Evolutionary conservation across 2,888 invertebrate species (phyloP).

Genomic region (Chironomus riparius): DNA sequence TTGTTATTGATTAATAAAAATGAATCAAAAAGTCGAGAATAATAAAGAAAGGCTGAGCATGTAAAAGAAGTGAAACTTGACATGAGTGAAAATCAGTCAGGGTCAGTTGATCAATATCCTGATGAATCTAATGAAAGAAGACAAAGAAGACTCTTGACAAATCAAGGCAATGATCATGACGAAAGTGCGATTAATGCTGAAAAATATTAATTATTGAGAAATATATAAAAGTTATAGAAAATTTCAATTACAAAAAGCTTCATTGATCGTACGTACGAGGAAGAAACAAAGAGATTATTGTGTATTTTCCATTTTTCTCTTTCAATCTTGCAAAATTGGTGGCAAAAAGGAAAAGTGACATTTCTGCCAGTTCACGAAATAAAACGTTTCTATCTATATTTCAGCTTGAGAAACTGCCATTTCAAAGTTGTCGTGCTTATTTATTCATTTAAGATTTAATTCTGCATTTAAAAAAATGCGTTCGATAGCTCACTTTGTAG

Average conservation of each 20-base stretch:
- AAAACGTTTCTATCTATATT: neutral
- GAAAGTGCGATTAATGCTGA: neutral
- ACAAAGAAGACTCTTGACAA: neutral
- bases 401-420: slow-evolving; percentile 5
- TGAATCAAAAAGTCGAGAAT: too few species aligned
- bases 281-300: neutral
- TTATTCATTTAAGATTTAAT: neutral
- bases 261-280: neutral
- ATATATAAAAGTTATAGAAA: neutral
- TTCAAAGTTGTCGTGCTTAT: neutral
- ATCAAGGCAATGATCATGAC: neutral
- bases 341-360: neutral
- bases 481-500: neutral
- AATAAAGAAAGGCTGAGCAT: neutral
- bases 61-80: neutral
- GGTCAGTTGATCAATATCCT: neutral
- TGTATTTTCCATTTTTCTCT: neutral
- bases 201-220: neutral
- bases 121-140: neutral
- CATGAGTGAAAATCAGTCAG: neutral
- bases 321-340: too few species aligned
- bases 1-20: neutral
- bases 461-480: neutral
- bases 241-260: neutral
- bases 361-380: neutral